Evolutionary conservation across 2,113 vertebrate species (phyloP).

Genomic region (Psilopsiagon aymara): DNA sequence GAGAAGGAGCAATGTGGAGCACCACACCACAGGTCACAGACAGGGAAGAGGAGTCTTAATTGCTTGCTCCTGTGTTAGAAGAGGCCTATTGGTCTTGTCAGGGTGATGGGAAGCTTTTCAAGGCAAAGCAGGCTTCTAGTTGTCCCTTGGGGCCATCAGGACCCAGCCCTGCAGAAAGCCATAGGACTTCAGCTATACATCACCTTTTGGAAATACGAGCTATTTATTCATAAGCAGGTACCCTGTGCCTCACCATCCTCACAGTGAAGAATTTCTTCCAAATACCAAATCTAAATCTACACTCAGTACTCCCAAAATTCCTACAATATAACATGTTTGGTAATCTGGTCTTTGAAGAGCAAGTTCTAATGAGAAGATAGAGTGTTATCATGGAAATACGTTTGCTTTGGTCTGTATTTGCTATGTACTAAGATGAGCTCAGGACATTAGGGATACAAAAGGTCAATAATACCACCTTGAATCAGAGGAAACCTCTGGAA

Average conservation of each 20-base stretch:
- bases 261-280: not conserved
- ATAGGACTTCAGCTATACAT: not conserved
- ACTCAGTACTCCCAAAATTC: not conserved
- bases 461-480: not conserved
- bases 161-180: not conserved
- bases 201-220: not conserved
- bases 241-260: not conserved
- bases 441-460: not conserved
- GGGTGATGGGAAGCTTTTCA: too few relatives aligned
- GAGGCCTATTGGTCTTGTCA: not conserved
- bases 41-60: not conserved
- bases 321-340: not conserved
- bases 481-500: not conserved
- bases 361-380: not conserved
- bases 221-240: not conserved
- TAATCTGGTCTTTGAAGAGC: not conserved
- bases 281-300: not conserved
- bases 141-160: not conserved
- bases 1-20: not conserved
- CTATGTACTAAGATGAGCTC: not conserved
- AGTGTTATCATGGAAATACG: not conserved
- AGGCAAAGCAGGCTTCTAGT: not conserved
- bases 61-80: too few relatives aligned
- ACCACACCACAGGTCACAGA: not conserved
- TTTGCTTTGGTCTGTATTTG: not conserved